Conservation (phyloP, 2,888 invertebrate genomes). For the Agapetus fuscipes region DNA sequence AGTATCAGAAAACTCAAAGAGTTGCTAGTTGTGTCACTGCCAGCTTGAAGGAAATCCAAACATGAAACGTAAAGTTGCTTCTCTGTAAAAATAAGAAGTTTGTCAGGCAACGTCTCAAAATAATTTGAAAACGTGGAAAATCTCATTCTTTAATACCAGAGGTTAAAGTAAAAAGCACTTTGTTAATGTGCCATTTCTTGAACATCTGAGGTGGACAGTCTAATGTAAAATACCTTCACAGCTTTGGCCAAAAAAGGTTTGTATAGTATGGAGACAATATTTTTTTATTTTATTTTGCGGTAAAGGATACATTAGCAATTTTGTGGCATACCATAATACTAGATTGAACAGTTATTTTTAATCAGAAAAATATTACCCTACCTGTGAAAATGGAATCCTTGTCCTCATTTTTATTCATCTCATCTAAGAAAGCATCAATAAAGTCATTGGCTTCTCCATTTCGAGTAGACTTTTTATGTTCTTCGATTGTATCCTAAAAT, state of each 20-base stretch:
- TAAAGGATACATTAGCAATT: no score
- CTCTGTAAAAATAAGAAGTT: constrained; percentile 27
- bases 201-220: no score
- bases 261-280: no score
- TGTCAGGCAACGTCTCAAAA: constrained; percentile 10
- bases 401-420: constrained; percentile 40
- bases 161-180: no score
- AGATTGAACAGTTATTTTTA: no score
- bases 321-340: no score
- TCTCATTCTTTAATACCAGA: neutral
- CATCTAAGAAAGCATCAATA: constrained; percentile 54
- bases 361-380: no score
- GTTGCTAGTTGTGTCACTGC: constrained; percentile 61
- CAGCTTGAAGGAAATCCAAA: constrained; percentile 62
- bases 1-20: constrained; percentile 51
- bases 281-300: no score
- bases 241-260: no score
- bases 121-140: neutral
- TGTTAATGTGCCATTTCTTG: no score
- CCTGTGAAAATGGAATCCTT: constrained; percentile 35
- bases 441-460: constrained; percentile 39
- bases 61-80: constrained; percentile 44
- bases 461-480: constrained; percentile 38
- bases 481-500: constrained; percentile 43
- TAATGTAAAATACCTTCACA: no score